Conservation (phyloP, 1,140 invertebrate genomes). For the Ceratina japonica region DNA sequence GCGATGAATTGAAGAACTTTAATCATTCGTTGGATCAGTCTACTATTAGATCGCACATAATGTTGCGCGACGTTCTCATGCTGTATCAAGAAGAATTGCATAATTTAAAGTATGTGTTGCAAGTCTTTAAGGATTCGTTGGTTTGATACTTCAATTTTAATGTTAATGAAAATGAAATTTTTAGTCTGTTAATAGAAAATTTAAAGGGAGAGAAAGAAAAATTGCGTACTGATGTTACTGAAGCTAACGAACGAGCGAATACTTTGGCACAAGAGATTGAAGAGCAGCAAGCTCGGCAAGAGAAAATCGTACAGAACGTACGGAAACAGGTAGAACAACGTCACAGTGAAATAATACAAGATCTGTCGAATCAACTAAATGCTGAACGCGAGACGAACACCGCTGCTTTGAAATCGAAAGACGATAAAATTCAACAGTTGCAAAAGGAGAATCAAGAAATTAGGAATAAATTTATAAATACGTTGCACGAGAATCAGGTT, state of each 20-base stretch:
- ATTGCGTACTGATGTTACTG: constrained; percentile 86
- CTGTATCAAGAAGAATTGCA: constrained; percentile 83
- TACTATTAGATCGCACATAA: constrained; percentile 77
- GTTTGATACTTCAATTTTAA: constrained; percentile 18
- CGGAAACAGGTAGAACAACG: constrained; percentile 86
- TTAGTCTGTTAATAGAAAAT: constrained; percentile 82
- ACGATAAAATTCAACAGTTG: constrained; percentile 79
- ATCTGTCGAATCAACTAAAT: constrained; percentile 83
- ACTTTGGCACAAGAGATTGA: constrained; percentile 93
- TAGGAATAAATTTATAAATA: constrained; percentile 78
- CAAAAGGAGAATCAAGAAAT: constrained; percentile 81
- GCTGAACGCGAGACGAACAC: constrained; percentile 86
- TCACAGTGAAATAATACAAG: constrained; percentile 86
- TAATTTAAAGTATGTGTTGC: constrained; percentile 78
- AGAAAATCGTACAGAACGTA: constrained; percentile 85
- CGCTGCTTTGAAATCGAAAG: constrained; percentile 79
- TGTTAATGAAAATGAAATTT: constrained; percentile 12
- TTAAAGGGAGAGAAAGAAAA: constrained; percentile 87
- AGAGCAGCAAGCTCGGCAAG: constrained; percentile 90
- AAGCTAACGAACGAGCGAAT: constrained; percentile 89
- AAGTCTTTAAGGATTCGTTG: background rate
- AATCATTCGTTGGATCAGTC: constrained; percentile 75
- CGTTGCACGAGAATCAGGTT: constrained; percentile 81
- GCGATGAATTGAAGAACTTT: constrained; percentile 85
- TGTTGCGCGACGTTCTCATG: constrained; percentile 80